Percentiles rank a stretch among this genome's conserved stretches.
phyloP scores from a whole-genome alignment of 2,888 invertebrate genomes.

The Elegia similella region DNA sequence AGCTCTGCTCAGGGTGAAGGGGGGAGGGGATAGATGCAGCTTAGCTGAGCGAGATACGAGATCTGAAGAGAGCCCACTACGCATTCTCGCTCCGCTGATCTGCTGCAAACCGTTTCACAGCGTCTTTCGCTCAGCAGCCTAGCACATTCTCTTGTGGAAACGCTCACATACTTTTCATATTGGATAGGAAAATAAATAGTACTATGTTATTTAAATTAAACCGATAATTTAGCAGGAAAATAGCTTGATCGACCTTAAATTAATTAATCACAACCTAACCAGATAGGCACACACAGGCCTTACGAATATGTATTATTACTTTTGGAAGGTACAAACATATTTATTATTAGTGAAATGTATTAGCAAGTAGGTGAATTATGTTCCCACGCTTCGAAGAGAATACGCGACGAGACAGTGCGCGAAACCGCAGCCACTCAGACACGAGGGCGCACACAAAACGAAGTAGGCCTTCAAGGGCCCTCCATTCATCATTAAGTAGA shows the following conservation, averaged over 20 bases:
- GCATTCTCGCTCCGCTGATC: no score
- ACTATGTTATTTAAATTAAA: conserved; percentile 12
- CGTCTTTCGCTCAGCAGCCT: no score
- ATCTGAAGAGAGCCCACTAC: no score
- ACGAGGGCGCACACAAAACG: conserved; percentile 54
- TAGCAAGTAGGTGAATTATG: conserved; percentile 19
- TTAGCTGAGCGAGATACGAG: no score
- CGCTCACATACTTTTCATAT: no score
- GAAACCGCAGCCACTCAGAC: conserved; percentile 36
- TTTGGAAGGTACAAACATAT: not conserved
- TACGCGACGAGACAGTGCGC: conserved; percentile 40
- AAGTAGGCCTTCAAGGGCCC: conserved; percentile 53
- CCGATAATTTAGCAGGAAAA: conserved; percentile 43
- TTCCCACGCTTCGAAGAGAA: conserved; percentile 54
- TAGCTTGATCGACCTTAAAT: conserved; percentile 38
- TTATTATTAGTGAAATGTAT: not conserved
- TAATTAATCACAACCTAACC: conserved; percentile 3
- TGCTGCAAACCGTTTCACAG: no score
- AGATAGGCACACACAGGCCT: not conserved
- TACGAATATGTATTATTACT: not conserved
- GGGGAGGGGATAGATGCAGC: no score
- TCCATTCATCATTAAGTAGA: conserved; percentile 71
- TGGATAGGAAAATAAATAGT: not conserved
- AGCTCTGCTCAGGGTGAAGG: no score
- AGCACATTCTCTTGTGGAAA: no score